Percentiles rank a stretch among this genome's conserved stretches.
phyloP scores from a whole-genome alignment of 2,797 vertebrate genomes.

The Adrianichthys oophorus region DNA sequence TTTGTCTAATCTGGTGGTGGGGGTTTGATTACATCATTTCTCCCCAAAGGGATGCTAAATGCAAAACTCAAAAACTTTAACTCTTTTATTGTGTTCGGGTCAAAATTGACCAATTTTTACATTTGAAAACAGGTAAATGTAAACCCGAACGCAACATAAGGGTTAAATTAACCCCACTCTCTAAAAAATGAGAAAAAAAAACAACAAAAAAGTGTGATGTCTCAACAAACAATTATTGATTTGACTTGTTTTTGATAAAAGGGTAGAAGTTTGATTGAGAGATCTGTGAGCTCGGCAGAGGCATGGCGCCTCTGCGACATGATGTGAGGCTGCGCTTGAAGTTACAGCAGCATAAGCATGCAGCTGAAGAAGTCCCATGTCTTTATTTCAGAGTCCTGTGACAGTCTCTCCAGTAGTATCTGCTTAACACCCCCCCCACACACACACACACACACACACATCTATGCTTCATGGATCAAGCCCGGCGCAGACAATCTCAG shows the following conservation, averaged over 20 bases:
- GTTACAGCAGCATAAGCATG: slow-evolving; percentile 37
- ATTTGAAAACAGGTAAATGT: too few relatives aligned
- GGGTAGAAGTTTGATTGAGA: slow-evolving; percentile 37
- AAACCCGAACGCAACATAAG: too few relatives aligned
- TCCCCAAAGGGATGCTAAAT: too few relatives aligned
- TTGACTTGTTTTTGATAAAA: slow-evolving; percentile 53
- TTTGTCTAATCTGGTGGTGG: too few relatives aligned
- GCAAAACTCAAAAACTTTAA: too few relatives aligned
- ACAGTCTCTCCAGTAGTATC: slow-evolving; percentile 20
- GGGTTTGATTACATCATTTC: too few relatives aligned
- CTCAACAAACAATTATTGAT: slow-evolving; percentile 76
- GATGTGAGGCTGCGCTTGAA: slow-evolving; percentile 22
- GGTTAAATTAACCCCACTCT: too few relatives aligned
- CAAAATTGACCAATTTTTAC: too few relatives aligned
- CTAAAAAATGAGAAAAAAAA: too few relatives aligned
- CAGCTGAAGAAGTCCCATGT: slow-evolving; percentile 37
- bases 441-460: slow-evolving; percentile 18
- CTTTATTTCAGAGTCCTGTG: slow-evolving; percentile 52
- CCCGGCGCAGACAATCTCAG: slow-evolving; percentile 18
- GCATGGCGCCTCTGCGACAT: slow-evolving; percentile 44
- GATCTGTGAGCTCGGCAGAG: slow-evolving; percentile 58
- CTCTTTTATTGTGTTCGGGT: too few relatives aligned
- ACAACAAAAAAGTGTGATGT: too few relatives aligned
- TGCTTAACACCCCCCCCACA: slow-evolving; percentile 9
- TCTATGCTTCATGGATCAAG: slow-evolving; percentile 27